Conservation (phyloP, 1,140 invertebrate species). For the Pristionchus pacificus region DNA sequence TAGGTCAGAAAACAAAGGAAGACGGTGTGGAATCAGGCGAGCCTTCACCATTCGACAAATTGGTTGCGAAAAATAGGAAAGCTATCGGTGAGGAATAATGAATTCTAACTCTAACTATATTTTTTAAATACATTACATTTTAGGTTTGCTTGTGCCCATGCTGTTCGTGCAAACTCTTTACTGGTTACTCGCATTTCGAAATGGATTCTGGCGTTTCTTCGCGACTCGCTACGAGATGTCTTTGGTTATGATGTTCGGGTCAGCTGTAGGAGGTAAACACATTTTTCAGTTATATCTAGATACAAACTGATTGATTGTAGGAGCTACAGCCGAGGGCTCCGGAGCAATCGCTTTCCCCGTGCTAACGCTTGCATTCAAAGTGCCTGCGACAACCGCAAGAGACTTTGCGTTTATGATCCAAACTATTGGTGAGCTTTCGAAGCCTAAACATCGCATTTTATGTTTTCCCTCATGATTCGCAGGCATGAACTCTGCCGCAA, state of each 20-base stretch:
- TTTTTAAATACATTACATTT: not conserved
- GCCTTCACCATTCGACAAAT: not conserved
- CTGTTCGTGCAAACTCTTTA: not conserved
- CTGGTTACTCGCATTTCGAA: not conserved
- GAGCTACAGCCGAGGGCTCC: conserved; percentile 34
- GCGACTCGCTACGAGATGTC: not conserved
- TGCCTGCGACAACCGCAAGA: conserved; percentile 42
- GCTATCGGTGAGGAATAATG: not conserved
- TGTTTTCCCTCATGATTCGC: not conserved
- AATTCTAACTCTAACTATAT: too few species aligned
- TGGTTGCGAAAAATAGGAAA: not conserved
- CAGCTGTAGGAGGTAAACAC: not conserved
- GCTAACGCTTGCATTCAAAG: conserved; percentile 48
- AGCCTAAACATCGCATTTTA: not conserved
- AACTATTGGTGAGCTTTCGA: conserved; percentile 28
- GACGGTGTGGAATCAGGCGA: not conserved
- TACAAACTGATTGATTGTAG: not conserved
- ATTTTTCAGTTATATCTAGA: not conserved
- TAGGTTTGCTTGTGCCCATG: not conserved
- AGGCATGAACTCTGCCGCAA: conserved; percentile 44
- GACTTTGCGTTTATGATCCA: conserved; percentile 56
- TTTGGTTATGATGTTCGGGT: not conserved
- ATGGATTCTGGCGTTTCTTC: not conserved
- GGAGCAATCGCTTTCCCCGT: conserved; percentile 53
- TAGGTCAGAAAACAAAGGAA: not conserved